Evolutionary conservation across 2,888 invertebrate species (phyloP), one percentile per base, ranked within the genome.

Genomic region (Archaeoteleia sp.): DNA sequence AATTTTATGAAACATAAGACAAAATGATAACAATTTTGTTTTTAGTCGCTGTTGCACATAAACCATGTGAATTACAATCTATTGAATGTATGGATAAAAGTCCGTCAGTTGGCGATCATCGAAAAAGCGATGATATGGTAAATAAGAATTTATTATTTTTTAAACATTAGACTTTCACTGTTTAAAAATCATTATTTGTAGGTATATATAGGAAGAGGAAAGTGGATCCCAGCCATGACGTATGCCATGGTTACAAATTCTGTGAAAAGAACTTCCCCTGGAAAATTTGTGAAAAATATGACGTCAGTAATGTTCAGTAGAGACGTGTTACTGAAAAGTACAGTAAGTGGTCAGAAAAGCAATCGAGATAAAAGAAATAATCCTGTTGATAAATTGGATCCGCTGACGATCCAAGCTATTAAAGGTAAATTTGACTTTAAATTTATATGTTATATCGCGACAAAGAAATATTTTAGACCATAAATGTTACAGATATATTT

Each of bases 61-160:
- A 17, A 37, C 14, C 20, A 15, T 15, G 5, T 15, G 37, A 37
- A n/a, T 4, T 37, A 14, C 37, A 37, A 6, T 17, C 37, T 20
- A 7, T 17, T 9, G 25, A 42, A 27, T 12, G 7, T 8, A 8
- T 13, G 1, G 42, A 42, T 1, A 25, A n/a, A 25, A 25, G 23
- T 25, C 42, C 42, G 10, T 13, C 3, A 12, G 17, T 42, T 13
- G 42, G 42, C 2, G 42, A 42, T 13, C 23, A 25, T 27, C 42
- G 42, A 1, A 42, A 42, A 13, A 42, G 13, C 14, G 42, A 42
- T 13, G 42, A 42, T 13, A 42, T 42, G 42, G 42, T 42, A 14
- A 14, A 10, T 32, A n/a, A 10, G 6, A 32, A 32, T 7, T 23
- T 7, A 23, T 23, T 5, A 23, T 23, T 23, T n/a, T n/a, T n/a